Evolutionary conservation across 2,888 invertebrate species (phyloP), one percentile per base, ranked within the genome.

Genomic region (Drosophila mulleri): DNA sequence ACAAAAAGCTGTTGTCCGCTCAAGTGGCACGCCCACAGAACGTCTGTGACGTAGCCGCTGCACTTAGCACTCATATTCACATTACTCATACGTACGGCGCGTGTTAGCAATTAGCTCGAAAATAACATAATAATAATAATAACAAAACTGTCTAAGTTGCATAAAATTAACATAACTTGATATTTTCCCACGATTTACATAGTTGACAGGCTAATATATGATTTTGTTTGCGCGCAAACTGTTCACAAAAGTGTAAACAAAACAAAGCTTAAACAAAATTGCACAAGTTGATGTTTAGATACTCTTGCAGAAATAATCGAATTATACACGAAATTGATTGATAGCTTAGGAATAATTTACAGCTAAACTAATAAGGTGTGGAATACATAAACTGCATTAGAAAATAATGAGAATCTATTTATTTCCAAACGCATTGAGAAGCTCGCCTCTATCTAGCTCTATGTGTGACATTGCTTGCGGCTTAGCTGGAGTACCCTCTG

Each of bases 51-150:
- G 89, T 87, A 68, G 73, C 64, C 56, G 63, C 60, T 56, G 41
- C 61, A 48, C 56, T 57, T n/a, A 56, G 29, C 52, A 53, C 61
- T 56, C 53, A 37, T n/a, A 64, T 67, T 18, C 54, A 63, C 47
- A 72, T 83, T 87, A 83, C 69, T 85, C 80, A 89, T 75, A 54
- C 58, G 35, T 42, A 37, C 61, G 89, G 85, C 85, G 89, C 85
- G 85, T 86, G 85, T 86, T 88, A 65, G 56, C 78, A 65, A 80
- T 89, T 84, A 77, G 70, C 65, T 67, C 6, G 44, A 42, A 41
- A n/a, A 12, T 14, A 39, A 39, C 16, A 60, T 23, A 20, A 39
- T 53, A 23, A 53, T 16, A 39, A 53, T 37, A 32, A 32, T 56
- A 56, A 67, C 68, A 58, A 70, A 54, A 54, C 70, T 75, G 45